phyloP scores from a whole-genome alignment of 2,113 vertebrate species.

The Embiotoca jacksoni region DNA sequence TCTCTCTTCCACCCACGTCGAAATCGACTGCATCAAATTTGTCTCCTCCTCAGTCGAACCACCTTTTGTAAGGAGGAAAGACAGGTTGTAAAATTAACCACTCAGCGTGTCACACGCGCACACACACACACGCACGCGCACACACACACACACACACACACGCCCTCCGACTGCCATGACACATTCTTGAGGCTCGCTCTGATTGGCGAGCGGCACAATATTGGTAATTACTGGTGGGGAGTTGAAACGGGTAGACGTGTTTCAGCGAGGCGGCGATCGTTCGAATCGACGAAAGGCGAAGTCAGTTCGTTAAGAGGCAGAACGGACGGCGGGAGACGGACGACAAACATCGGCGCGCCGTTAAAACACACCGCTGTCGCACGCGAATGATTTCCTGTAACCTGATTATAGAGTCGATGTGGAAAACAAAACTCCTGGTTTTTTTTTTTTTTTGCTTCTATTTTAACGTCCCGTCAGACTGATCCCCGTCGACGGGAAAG shows the following conservation, averaged over 20 bases:
- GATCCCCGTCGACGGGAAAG: too few relatives aligned
- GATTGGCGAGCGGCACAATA: constrained; percentile 71
- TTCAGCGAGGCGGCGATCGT: constrained; percentile 21
- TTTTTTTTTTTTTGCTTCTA: too few relatives aligned
- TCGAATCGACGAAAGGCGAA: constrained; percentile 10
- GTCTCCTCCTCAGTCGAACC: constrained; percentile 23
- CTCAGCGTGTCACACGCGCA: constrained; percentile 38
- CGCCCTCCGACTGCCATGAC: constrained; percentile 62
- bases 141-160: not conserved
- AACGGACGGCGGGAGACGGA: constrained; percentile 25
- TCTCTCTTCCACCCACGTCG: constrained; percentile 27
- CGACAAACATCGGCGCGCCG: not conserved
- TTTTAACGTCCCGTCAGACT: too few relatives aligned
- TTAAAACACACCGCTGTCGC: not conserved
- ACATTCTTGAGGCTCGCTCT: constrained; percentile 43
- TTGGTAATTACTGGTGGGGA: constrained; percentile 69
- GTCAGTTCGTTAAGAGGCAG: constrained; percentile 18
- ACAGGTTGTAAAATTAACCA: constrained; percentile 58
- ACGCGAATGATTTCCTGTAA: not conserved
- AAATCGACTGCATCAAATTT: constrained; percentile 20
- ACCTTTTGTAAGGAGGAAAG: constrained; percentile 25
- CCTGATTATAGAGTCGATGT: not conserved
- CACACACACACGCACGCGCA: constrained; percentile 7
- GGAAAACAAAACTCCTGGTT: too few relatives aligned
- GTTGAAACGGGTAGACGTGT: constrained; percentile 24